These are phyloP conservation scores for Chloroclystis v-ata DNA, from an alignment of 2,888 invertebrate species.

Conservation along the genomic window DNA sequence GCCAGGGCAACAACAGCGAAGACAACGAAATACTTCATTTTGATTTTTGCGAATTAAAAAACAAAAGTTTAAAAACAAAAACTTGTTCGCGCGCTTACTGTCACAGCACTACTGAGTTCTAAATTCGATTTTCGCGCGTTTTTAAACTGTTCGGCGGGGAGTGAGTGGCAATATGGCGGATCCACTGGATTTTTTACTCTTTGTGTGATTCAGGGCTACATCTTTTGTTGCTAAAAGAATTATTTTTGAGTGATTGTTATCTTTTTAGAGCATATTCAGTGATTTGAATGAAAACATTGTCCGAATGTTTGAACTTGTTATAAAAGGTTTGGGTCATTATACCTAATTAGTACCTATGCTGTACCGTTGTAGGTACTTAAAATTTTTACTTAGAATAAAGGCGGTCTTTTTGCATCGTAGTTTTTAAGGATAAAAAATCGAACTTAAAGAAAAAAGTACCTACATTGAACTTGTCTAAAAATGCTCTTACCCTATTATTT, in stretches of 20 bases:
- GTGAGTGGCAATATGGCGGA: slow-evolving; percentile 53
- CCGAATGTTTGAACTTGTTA: background rate
- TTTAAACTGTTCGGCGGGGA: slow-evolving; percentile 63
- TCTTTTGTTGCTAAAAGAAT: slow-evolving; percentile 49
- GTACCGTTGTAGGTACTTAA: no score
- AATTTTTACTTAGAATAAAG: no score
- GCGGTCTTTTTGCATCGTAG: no score
- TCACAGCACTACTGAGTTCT: slow-evolving; percentile 61
- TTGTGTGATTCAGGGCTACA: slow-evolving; percentile 45
- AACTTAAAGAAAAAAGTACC: no score
- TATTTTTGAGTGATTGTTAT: slow-evolving; percentile 36
- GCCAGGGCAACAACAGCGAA: slow-evolving; percentile 73
- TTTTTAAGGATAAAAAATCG: no score
- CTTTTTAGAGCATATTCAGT: slow-evolving; percentile 5
- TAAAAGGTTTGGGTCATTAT: no score
- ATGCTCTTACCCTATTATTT: no score
- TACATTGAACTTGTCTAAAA: no score
- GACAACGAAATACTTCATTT: slow-evolving; percentile 77
- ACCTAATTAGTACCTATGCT: no score
- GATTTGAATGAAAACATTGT: background rate
- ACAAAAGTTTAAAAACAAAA: slow-evolving; percentile 42
- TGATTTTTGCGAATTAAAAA: slow-evolving; percentile 47
- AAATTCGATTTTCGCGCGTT: slow-evolving; percentile 45
- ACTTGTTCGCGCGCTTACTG: slow-evolving; percentile 35
- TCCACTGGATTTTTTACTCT: slow-evolving; percentile 28